These are phyloP conservation scores for Cassiopea andromeda DNA, from an alignment of 30 jellyfish, hydroid and myxozoan genomes.

Conservation along the genomic window DNA sequence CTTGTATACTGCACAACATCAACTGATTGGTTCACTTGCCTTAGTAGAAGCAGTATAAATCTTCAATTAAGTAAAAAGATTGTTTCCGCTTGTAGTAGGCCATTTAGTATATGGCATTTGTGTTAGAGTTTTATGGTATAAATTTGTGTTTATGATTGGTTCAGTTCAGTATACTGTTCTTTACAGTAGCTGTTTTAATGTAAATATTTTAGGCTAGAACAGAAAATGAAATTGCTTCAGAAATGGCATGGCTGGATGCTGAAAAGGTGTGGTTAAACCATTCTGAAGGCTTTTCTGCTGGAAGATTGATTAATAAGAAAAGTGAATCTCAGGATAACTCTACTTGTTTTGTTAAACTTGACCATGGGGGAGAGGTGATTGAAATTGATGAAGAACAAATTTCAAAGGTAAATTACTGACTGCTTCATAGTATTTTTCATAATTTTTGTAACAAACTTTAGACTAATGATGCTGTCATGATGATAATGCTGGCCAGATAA, in stretches of 20 bases:
- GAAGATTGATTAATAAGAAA: conserved; percentile 58
- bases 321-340: conserved; percentile 31
- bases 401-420: conserved; percentile 69
- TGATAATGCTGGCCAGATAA: too few species aligned
- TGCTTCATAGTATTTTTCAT: neutral
- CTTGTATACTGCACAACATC: too few species aligned
- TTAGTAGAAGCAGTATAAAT: too few species aligned
- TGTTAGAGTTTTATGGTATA: too few species aligned
- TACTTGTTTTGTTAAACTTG: conserved; percentile 64
- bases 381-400: conserved; percentile 85
- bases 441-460: neutral
- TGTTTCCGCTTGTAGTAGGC: too few species aligned
- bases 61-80: too few species aligned
- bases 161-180: too few species aligned
- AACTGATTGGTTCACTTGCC: too few species aligned
- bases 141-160: too few species aligned
- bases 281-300: conserved; percentile 90
- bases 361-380: conserved; percentile 84
- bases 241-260: conserved; percentile 78
- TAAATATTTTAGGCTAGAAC: conserved; percentile 52
- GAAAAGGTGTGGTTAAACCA: conserved; percentile 92
- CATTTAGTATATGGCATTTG: too few species aligned
- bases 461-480: too few species aligned
- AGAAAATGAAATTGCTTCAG: conserved; percentile 71
- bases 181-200: neutral